Evolutionary conservation across 1,140 invertebrate genomes (phyloP).

Genomic region (Brachionus angularis): DNA sequence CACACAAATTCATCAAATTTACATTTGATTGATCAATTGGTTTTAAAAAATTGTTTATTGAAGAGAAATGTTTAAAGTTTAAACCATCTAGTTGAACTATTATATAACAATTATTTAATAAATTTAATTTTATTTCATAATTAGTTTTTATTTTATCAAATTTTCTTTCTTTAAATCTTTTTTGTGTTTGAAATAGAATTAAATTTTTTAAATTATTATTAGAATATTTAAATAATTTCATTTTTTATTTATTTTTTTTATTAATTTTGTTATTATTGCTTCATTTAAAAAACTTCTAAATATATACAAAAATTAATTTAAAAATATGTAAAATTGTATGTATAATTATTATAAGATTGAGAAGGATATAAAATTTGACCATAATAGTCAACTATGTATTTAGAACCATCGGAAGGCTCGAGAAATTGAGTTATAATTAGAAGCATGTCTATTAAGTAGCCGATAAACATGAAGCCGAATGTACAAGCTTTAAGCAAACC

Average conservation of each 20-base stretch:
- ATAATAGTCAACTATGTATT: constrained; percentile 88
- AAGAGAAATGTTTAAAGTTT: neutral
- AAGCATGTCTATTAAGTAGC: constrained; percentile 85
- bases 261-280: too few relatives aligned
- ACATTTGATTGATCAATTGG: neutral
- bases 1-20: constrained; percentile 7
- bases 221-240: neutral
- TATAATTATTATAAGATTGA: neutral
- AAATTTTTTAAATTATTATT: neutral
- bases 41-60: neutral
- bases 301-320: neutral
- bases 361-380: constrained; percentile 63
- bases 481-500: constrained; percentile 84
- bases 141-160: neutral
- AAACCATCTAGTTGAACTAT: neutral
- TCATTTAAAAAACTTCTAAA: too few relatives aligned
- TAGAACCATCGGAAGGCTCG: constrained; percentile 89
- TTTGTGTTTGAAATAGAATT: neutral
- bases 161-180: neutral
- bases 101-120: neutral
- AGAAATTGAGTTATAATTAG: constrained; percentile 86
- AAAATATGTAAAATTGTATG: constrained; percentile 14
- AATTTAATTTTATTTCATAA: neutral
- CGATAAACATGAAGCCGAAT: constrained; percentile 91
- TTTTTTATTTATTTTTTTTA: neutral